Base-by-base conservation (phyloP, 2,797 vertebrate genomes). In the Pseudochirops corinnae region DNA sequence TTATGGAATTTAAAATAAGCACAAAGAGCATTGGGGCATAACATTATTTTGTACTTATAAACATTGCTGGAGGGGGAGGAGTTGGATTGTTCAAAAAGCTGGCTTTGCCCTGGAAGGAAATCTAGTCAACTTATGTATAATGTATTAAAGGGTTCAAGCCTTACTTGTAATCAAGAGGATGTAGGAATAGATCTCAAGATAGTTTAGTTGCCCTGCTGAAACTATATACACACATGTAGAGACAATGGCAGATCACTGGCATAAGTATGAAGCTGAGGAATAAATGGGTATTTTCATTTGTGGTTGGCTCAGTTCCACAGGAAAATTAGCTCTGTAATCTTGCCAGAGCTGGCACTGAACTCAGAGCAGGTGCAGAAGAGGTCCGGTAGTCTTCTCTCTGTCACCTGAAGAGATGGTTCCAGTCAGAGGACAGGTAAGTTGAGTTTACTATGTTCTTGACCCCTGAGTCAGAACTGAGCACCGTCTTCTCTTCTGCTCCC, bases 81-180 rank as follows among this genome's bases (percentile, higher is more conserved):
- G 31, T 90, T 57, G 31, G 7, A 39, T 56, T 93, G 39, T 94
- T 57, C 57, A 21, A 95, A 93, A 93, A 31, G 31, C 92, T 62
- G 39, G 92, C 90, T 97, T 29, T 52, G 52, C 94, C 60, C 93
- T 58, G 87, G 67, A 67, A 93, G 56, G 46, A 94, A 92, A 95
- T 92, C 2, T 12, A 95, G 87, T 55, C 18, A 56, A 39, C 18
- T 87, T 26, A 6, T 26, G 13, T 53, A 56, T 93, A 18, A 91
- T 52, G 39, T 52, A 52, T 52, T 2, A 52, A 52, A 52, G 52
- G 52, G 74, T 82, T 82, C 18, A 33, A 74, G 21, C 21, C 67
- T 74, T 74, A 39, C n/a, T 74, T 74, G 18, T 74, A 82, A 39
- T 46, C 18, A 24, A 46, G 39, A 82, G 9, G 21, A 4, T 46